phyloP scores from a whole-genome alignment of 2,888 invertebrate genomes.

The Ophion ventricosus region DNA sequence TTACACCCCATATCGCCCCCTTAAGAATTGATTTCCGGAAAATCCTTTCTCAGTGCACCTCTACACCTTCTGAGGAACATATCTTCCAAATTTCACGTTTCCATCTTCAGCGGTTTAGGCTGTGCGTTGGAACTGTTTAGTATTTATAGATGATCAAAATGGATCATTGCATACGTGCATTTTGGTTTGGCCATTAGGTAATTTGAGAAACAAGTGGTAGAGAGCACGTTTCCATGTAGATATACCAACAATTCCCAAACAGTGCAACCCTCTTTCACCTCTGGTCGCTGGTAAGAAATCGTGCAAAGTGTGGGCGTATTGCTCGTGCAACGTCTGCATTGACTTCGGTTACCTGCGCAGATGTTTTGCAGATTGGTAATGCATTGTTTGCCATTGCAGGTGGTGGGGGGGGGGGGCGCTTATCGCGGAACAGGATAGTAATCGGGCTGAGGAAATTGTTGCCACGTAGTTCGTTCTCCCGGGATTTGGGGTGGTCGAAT shows the following conservation, averaged over 20 bases:
- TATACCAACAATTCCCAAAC: neutral
- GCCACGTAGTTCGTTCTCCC: slow-evolving; percentile 13
- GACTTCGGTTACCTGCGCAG: neutral
- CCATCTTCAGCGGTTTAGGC: too few relatives aligned
- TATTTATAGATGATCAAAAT: neutral
- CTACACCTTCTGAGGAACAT: too few relatives aligned
- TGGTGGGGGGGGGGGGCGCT: too few relatives aligned
- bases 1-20: too few relatives aligned
- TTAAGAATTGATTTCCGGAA: too few relatives aligned
- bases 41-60: too few relatives aligned
- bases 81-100: too few relatives aligned
- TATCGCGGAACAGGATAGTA: slow-evolving; percentile 11
- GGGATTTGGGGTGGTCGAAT: neutral
- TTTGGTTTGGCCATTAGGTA: neutral
- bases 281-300: neutral
- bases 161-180: neutral
- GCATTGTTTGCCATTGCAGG: neutral
- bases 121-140: too few relatives aligned
- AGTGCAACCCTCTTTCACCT: neutral
- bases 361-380: neutral
- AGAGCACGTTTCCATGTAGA: neutral
- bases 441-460: slow-evolving; percentile 8
- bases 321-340: neutral
- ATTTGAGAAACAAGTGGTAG: neutral
- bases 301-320: neutral